Percentiles rank a stretch among this genome's conserved stretches.
Evolutionary conservation across 2,888 invertebrate genomes (phyloP).

Genomic region (Blastobasis adustella): DNA sequence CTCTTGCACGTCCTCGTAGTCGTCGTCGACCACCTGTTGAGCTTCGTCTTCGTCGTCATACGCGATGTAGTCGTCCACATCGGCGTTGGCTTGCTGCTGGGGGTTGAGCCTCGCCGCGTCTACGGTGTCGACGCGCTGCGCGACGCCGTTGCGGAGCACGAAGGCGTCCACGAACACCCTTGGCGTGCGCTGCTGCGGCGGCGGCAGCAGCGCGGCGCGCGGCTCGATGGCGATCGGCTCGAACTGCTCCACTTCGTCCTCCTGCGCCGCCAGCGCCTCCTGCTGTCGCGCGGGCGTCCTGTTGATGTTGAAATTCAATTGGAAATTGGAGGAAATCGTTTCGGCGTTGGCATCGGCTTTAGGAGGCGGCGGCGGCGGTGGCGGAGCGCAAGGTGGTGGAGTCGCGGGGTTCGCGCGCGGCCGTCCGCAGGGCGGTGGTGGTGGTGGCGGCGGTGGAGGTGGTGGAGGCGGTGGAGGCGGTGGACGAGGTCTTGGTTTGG

Average conservation of each 20-base stretch:
- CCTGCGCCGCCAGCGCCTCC: constrained; percentile 22
- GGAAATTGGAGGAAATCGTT: constrained; percentile 54
- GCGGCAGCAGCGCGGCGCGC: constrained; percentile 51
- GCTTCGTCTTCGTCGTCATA: constrained; percentile 40
- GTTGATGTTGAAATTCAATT: constrained; percentile 57
- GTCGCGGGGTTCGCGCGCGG: constrained; percentile 47
- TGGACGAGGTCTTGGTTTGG: constrained; percentile 29
- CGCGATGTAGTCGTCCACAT: constrained; percentile 44
- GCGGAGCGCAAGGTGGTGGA: constrained; percentile 33
- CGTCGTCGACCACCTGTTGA: constrained; percentile 38
- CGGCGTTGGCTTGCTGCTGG: constrained; percentile 28
- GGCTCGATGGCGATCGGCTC: constrained; percentile 48
- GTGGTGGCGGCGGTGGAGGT: constrained; percentile 35
- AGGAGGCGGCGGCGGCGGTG: constrained; percentile 34
- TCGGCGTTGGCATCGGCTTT: constrained; percentile 43
- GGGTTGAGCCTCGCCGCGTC: constrained; percentile 42
- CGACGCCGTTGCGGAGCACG: constrained; percentile 58
- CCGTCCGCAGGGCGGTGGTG: constrained; percentile 38
- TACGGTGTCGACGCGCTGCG: constrained; percentile 49
- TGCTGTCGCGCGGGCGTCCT: constrained; percentile 33
- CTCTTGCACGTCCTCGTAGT: constrained; percentile 61
- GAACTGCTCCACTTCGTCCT: constrained; percentile 17
- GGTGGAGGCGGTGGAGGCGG: constrained; percentile 29
- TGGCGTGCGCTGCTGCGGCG: constrained; percentile 39
- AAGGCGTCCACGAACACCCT: constrained; percentile 66